A percentile compares a stretch with the other conserved stretches of the same genome.
These are phyloP conservation scores for Gymnothorax javanicus DNA, from an alignment of 2,797 vertebrate species.

Conservation along the genomic window DNA sequence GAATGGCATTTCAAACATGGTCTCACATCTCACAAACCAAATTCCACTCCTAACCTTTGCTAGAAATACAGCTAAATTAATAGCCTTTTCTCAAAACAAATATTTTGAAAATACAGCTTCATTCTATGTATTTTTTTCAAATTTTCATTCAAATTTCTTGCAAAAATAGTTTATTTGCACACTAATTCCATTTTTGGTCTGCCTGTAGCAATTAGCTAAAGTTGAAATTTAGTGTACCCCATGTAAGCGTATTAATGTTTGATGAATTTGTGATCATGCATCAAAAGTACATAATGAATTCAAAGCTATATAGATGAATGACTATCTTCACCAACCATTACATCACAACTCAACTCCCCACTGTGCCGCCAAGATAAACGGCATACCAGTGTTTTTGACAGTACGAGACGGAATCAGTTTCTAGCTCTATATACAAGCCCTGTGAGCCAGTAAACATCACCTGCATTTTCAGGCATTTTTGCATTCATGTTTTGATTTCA, in stretches of 20 bases:
- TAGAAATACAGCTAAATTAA: background rate
- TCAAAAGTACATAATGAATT: background rate
- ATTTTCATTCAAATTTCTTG: background rate
- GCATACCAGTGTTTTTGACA: background rate
- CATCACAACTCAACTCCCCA: background rate
- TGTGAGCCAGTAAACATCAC: background rate
- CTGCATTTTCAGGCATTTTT: background rate
- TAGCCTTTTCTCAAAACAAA: background rate
- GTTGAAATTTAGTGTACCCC: background rate
- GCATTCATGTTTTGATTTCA: background rate
- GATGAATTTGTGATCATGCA: background rate
- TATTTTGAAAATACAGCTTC: too few species aligned
- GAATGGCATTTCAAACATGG: background rate
- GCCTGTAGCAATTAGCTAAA: background rate
- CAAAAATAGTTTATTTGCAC: background rate
- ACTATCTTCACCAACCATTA: background rate
- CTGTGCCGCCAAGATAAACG: background rate
- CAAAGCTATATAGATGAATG: background rate
- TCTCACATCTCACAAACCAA: too few species aligned
- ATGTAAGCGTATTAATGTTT: background rate
- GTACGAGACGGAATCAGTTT: background rate
- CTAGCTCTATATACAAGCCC: background rate
- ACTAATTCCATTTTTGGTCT: background rate
- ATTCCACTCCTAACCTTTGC: background rate
- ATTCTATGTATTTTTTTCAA: background rate